Evolutionary conservation across 1,140 invertebrate genomes (phyloP).

Genomic region (Drosophila sp.): DNA sequence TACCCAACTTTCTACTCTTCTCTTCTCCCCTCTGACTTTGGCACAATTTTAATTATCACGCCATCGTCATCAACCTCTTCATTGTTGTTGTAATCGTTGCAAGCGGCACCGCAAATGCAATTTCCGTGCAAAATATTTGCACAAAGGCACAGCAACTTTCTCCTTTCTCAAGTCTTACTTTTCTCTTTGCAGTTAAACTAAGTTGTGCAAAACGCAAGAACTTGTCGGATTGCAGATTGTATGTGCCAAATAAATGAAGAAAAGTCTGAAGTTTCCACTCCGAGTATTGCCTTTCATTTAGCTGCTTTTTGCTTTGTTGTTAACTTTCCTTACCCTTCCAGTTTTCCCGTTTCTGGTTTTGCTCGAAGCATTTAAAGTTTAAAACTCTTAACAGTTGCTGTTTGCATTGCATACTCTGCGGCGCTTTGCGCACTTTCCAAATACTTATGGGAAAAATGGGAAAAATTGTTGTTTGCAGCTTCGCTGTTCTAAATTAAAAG

Average conservation of each 20-base stretch:
- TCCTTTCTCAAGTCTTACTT: constrained; percentile 3
- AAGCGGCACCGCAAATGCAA: constrained; percentile 37
- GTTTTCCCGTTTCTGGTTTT: background rate
- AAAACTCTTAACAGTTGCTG: constrained; percentile 50
- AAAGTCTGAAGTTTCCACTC: constrained; percentile 34
- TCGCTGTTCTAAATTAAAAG: constrained; percentile 51
- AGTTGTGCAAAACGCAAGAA: constrained; percentile 25
- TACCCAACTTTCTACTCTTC: constrained; percentile 7
- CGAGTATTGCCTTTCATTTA: constrained; percentile 30
- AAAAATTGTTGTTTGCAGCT: constrained; percentile 14
- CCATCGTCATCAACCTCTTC: constrained; percentile 30
- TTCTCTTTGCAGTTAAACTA: background rate
- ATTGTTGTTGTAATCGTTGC: constrained; percentile 38
- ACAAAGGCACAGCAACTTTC: constrained; percentile 45
- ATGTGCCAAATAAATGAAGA: constrained; percentile 25
- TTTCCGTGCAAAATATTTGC: constrained; percentile 49
- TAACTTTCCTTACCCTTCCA: too few species aligned
- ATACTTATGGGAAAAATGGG: constrained; percentile 16
- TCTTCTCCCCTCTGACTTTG: background rate
- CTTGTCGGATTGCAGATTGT: background rate
- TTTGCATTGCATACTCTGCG: constrained; percentile 51
- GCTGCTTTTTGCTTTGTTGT: background rate
- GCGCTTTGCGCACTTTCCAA: constrained; percentile 51
- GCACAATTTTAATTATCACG: constrained; percentile 50
- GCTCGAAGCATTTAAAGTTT: constrained; percentile 23